Evolutionary conservation across 2,797 vertebrate genomes (phyloP), one percentile per base, ranked within the genome.

Genomic region (Sciurus carolinensis): DNA sequence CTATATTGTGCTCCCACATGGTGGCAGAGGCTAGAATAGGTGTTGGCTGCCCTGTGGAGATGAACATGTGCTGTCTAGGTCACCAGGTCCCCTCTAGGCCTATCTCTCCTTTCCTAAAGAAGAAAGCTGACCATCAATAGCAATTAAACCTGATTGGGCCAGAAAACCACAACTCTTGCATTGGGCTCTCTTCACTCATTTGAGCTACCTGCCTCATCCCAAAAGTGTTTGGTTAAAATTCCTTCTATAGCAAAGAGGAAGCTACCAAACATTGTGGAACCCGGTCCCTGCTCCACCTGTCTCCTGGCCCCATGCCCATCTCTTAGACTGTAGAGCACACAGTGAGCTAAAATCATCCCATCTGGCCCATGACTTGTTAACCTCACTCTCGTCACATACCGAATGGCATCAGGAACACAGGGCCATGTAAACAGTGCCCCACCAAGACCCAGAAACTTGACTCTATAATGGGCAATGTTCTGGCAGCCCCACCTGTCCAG

Each of bases 291-390:
- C 66, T 11, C 24, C 54, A 66, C 12, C 42, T 5, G 39, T 20
- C 10, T 3, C 62, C 36, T 1, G 2, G 24, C 18, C 17, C 39
- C 22, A 1, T 7, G 9, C 0, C 42, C 30, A 1, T 42, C n/a
- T n/a, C 44, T 73, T 12, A 10, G n/a, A 54, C 20, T 47, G 9
- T 2, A 5, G 84, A 33, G 7, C 77, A 42, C 28, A 28, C 4
- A 0, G 47, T 79, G 66, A 84, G 17, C 17, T 4, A 15, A 36
- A 7, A 33, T 10, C 15, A 57, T 15, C 36, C 66, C 22, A 2
- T 36, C 54, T 28, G 52, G 33, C 36, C 24, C 52, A 8, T 54
- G 36, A 79, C 52, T 57, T 90, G 11, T 92, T 76, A 50, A 80
- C 54, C 57, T 80, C 72, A 54, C 80, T 9, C 54, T 80, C 81